Evolutionary conservation across 1,140 invertebrate species (phyloP), one percentile per base, ranked within the genome.

Genomic region (Diploscapter pachys): DNA sequence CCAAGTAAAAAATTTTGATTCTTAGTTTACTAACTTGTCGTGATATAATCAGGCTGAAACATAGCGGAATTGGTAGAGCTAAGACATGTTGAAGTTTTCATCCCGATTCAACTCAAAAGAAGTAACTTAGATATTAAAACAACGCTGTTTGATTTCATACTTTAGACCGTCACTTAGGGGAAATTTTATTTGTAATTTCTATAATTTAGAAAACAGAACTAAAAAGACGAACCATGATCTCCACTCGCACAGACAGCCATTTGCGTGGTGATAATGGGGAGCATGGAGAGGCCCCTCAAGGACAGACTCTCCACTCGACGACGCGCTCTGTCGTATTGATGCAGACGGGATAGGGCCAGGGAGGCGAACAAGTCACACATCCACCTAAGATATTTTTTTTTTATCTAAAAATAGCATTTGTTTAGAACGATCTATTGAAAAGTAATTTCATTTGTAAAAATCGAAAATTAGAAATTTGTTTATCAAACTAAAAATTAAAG

Each of bases 341-440:
- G 63, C 59, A 76, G 75, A 2, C 72, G 64, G 13, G 51, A 50
- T 4, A 78, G 63, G 4, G 71, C 68, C 9, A 74, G 53, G 2
- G 56, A 57, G 48, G 65, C 61, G 67, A 78, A 78, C 65, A 56
- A 76, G 49, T 78, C 72, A 13, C 50, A 11, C 73, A 78, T 76
- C 76, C 76, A 78, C 8, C 51, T 64, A 48, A 6, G 31, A 6
- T 13, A 13, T 1, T 13, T 13, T 64, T 8, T 5, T 13, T 2
- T 5, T 50, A 8, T 64, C 13, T 5, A 13, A 9, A 64, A 13
- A 64, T 11, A 54, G 8, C n/a, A 5, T 0, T 13, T 13, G 13
- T 71, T 62, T 11, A 31, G 31, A 9, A 9, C 13, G 57, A 8
- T 6, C 8, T 13, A 70, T 13, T 2, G 48, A 71, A 49, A n/a